Conservation (phyloP, 2,113 vertebrate species). For the Barbus barbus region DNA sequence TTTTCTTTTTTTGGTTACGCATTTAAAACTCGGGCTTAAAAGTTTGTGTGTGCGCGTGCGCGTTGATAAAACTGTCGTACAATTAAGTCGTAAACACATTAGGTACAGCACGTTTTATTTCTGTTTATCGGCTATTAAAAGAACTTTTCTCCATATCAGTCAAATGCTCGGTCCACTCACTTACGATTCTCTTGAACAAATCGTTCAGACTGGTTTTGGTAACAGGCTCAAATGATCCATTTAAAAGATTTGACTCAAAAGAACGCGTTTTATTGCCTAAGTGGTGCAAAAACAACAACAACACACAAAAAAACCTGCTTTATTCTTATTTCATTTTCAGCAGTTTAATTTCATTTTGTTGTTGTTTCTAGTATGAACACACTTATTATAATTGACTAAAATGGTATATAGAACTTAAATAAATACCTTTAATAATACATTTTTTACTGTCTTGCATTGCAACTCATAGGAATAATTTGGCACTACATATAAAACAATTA, state of each 20-base stretch:
- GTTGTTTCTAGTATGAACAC: background rate
- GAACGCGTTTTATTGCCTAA: background rate
- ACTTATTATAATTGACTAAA: background rate
- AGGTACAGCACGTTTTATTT: background rate
- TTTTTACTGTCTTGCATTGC: background rate
- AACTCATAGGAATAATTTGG: background rate
- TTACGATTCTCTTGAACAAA: background rate
- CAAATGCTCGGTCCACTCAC: background rate
- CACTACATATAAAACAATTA: background rate
- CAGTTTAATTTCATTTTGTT: background rate
- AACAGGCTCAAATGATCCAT: background rate
- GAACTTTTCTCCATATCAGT: background rate
- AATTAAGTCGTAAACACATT: background rate
- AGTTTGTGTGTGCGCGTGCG: too few species aligned
- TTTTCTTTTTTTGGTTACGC: background rate
- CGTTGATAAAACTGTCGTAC: background rate
- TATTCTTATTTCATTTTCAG: background rate
- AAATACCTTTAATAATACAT: background rate
- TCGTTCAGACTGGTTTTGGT: background rate
- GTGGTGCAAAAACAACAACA: background rate
- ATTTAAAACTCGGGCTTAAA: background rate
- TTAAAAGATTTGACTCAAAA: too few species aligned
- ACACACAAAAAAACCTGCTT: too few species aligned
- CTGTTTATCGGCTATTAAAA: background rate
- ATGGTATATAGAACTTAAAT: background rate